These are phyloP conservation scores for Borostomias antarcticus DNA, from an alignment of 2,797 vertebrate species.

Conservation along the genomic window DNA sequence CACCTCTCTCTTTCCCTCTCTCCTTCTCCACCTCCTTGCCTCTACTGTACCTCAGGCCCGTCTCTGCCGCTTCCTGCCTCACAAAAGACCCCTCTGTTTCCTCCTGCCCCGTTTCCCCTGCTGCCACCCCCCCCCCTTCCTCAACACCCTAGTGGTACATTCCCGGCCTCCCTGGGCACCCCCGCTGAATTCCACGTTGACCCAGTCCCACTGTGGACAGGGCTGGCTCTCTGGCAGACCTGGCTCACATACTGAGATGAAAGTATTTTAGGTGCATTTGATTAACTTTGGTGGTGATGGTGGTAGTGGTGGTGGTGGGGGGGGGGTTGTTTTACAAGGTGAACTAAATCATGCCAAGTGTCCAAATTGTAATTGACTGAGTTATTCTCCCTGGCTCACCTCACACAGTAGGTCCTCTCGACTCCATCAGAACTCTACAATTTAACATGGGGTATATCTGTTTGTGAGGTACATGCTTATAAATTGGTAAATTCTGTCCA, in stretches of 20 bases:
- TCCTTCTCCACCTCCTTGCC: slow-evolving; percentile 32
- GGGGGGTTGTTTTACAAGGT: no score
- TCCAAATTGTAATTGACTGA: no score
- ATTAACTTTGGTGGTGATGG: not conserved
- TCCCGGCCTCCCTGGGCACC: slow-evolving; percentile 74
- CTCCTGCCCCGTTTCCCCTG: slow-evolving; percentile 13
- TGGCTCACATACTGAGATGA: not conserved
- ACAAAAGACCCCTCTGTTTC: slow-evolving; percentile 76
- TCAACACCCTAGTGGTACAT: slow-evolving; percentile 79
- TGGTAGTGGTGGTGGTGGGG: no score
- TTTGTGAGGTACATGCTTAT: no score
- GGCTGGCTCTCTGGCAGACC: not conserved
- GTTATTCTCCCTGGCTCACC: no score
- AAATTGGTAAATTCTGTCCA: no score
- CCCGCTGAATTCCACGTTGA: slow-evolving; percentile 69
- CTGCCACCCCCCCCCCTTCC: slow-evolving; percentile 53
- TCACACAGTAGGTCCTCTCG: no score
- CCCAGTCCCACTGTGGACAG: slow-evolving; percentile 34
- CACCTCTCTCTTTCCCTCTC: slow-evolving; percentile 8
- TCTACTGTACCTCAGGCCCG: slow-evolving; percentile 56
- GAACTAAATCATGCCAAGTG: no score
- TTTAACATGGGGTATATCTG: no score
- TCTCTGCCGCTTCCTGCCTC: slow-evolving; percentile 66
- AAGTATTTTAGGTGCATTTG: not conserved
- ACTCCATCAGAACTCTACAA: no score